Conservation (phyloP, 2,797 vertebrate species). For the Sparus aurata region DNA sequence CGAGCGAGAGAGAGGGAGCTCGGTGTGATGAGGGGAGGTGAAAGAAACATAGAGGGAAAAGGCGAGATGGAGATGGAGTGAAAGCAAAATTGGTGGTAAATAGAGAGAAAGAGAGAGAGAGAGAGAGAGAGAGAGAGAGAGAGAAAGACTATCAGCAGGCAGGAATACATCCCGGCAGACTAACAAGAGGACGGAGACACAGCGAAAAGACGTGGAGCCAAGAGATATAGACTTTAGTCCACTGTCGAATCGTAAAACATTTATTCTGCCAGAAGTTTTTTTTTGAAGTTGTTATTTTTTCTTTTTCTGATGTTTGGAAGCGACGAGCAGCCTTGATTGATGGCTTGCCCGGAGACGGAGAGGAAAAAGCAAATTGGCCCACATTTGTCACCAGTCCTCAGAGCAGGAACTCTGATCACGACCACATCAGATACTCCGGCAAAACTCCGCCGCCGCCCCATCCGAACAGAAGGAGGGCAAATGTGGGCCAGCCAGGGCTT, state of each 20-base stretch:
- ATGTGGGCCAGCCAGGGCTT: conserved; percentile 3
- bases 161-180: conserved; percentile 38
- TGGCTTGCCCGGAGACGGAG: conserved; percentile 59
- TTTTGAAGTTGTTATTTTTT: conserved; percentile 48
- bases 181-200: conserved; percentile 22
- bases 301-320: conserved; percentile 46
- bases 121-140: no score
- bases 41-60: neutral
- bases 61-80: conserved; percentile 7
- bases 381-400: conserved; percentile 59
- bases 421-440: conserved; percentile 31
- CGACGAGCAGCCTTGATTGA: conserved; percentile 65
- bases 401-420: conserved; percentile 44
- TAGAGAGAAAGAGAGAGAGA: no score
- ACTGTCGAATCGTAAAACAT: conserved; percentile 70
- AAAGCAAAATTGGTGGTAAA: conserved; percentile 31
- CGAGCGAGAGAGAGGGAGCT: conserved; percentile 5
- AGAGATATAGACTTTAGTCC: conserved; percentile 25
- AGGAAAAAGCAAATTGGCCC: conserved; percentile 59
- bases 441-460: neutral
- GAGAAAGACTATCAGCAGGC: conserved; percentile 17
- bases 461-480: conserved; percentile 8
- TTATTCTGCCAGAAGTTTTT: conserved; percentile 58
- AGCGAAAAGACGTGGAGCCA: conserved; percentile 24
- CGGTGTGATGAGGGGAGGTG: neutral